Base-by-base conservation (phyloP, 1,140 invertebrate species). In the Bombus turneri region DNA sequence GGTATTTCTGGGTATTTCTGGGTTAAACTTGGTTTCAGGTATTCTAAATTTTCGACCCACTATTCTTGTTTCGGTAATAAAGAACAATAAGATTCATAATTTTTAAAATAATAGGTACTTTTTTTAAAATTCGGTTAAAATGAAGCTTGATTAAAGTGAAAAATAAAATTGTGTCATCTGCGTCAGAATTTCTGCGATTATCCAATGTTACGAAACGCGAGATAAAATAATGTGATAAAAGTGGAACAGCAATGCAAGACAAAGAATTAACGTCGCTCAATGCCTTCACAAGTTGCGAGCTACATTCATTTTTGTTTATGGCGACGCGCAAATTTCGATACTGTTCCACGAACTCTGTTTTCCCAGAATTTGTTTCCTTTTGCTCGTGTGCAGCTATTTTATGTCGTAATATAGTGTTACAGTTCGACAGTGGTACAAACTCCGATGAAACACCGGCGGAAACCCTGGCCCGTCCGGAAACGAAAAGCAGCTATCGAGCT, bases 331-430 rank as follows among this genome's bases (percentile, higher is more conserved):
- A 25, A 47, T 83, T 83, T 69, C 64, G 82, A 76, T 31, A 64
- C 34, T 43, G 18, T n/a, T 78, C 12, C 37, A 57, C 59, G 18
- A 64, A 37, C n/a, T 69, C 37, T 57, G 73, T 83, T 57, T 69
- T 78, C 82, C 9, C 64, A 71, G 74, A 83, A 57, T 83, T 83
- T 76, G 72, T 69, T 82, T 39, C 81, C 81, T 64, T 47, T 41
- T 41, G 31, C 34, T 37, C 47, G 39, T 37, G 43, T 43, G n/a
- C 64, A 69, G 69, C 82, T 78, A 83, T 83, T 83, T 83, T 83
- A 59, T 78, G 77, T 64, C 3, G 74, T 78, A 83, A 83, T 78
- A 78, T 69, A 83, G 69, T 34, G 82, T 62, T 62, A n/a, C 59
- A 62, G 47, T 83, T 73, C 43, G 73, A 76, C 66, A 83, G 28